Percentiles rank a stretch among this genome's conserved stretches.
Evolutionary conservation across 2,797 vertebrate species (phyloP).

Genomic region (Micropoecilia bifurca): DNA sequence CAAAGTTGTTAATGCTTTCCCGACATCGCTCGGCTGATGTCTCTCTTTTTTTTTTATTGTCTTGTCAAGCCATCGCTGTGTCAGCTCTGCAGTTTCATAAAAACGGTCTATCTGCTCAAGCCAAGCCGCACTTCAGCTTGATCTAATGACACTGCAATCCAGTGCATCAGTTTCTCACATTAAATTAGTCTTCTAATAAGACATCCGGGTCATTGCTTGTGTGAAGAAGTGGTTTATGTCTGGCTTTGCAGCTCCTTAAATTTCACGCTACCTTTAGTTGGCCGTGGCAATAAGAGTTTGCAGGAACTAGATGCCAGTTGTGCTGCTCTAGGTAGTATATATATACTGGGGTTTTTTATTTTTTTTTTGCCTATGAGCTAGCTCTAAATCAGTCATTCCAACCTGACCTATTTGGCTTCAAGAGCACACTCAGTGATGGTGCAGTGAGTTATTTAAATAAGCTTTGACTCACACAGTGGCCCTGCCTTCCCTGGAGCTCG

Average conservation of each 20-base stretch:
- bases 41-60: slow-evolving; percentile 1
- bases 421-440: slow-evolving; percentile 65
- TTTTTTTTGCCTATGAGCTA: slow-evolving; percentile 21
- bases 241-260: slow-evolving; percentile 52
- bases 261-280: slow-evolving; percentile 55
- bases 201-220: slow-evolving; percentile 32
- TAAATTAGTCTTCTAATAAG: slow-evolving; percentile 2
- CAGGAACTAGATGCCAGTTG: slow-evolving; percentile 58
- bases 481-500: slow-evolving; percentile 66
- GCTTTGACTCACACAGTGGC: slow-evolving; percentile 69
- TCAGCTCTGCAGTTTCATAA: slow-evolving; percentile 39
- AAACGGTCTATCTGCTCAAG: slow-evolving; percentile 40
- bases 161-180: slow-evolving; percentile 29
- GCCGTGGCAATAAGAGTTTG: slow-evolving; percentile 58
- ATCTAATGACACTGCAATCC: slow-evolving; percentile 32
- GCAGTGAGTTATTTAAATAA: slow-evolving; percentile 78
- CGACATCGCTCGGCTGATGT: slow-evolving; percentile 5
- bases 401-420: slow-evolving; percentile 70
- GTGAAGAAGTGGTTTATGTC: slow-evolving; percentile 58
- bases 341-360: slow-evolving; percentile 15
- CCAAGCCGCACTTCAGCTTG: slow-evolving; percentile 36
- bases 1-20: not conserved
- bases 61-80: slow-evolving; percentile 6
- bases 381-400: slow-evolving; percentile 54
- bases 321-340: slow-evolving; percentile 35